Base-by-base conservation (phyloP, 2,113 vertebrate species). In the Strix uralensis region DNA sequence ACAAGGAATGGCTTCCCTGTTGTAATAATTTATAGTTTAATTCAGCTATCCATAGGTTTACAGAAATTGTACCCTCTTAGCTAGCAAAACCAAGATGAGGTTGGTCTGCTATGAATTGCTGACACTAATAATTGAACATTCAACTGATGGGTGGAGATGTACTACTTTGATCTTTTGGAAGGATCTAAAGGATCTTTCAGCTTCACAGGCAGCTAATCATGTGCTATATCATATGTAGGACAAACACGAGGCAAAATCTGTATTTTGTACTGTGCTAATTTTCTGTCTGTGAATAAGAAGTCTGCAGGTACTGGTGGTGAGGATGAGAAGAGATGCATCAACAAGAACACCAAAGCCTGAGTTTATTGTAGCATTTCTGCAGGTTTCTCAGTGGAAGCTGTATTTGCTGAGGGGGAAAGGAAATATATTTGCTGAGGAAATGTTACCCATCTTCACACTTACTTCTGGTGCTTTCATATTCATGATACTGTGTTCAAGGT, bases 111-210 rank as follows among this genome's bases (percentile, higher is more conserved):
- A 17, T 38, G 74, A 91, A 22, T 92, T 6, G 1, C 38, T 65
- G 38, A 15, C 34, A 51, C 36, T 74, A 63, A 71, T 92, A 93
- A 73, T 34, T 80, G 59, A 90, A 70, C 42, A 61, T n/a, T 51
- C 92, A 59, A 7, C 6, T 75, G 86, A 66, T 81, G 61, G 46
- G 23, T 69, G 88, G 69, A 87, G 61, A 44, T 62, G 47, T 29
- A 44, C 32, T 57, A 5, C 83, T 97, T 96, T 90, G 90, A 96
- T 92, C 84, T 82, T 70, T 59, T 63, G 46, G 52, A 86, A 69
- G 66, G 77, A 91, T 95, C 74, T 95, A 34, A 88, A 55, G 59
- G 54, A 69, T 72, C 61, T 83, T 67, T 77, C 11, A 9, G 61
- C 82, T 93, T 88, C 65, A 58, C n/a, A 70, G 40, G 23, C 75